Evolutionary conservation across 2,113 vertebrate genomes (phyloP), one percentile per base, ranked within the genome.

Genomic region (Clarias macrocephalus): DNA sequence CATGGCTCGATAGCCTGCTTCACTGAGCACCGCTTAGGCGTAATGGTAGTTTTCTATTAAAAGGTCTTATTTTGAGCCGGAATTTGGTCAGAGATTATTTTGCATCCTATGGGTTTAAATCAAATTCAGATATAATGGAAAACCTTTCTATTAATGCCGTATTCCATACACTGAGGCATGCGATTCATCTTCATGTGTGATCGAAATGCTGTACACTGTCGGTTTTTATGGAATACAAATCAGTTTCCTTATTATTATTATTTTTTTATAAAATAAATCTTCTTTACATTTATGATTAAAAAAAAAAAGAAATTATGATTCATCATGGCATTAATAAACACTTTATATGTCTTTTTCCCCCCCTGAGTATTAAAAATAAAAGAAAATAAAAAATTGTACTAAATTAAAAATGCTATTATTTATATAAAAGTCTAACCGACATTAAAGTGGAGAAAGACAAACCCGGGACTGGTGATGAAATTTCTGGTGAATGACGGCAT

Each of bases 41-140:
- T 42, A 72, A 80, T 70, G 80, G 59, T 16, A 28, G 3, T 86
- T 54, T 57, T 59, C 52, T 57, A 65, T 85, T 7, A 77, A 85
- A 60, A 80, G 54, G 54, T 30, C 5, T 3, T 15, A 9, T 54
- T 57, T 33, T 0, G 30, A 76, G 70, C 56, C 3, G 25, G 28
- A 42, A 59, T 30, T 12, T 6, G 21, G 57, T 19, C 42, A 2
- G 15, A n/a, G 37, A 65, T 48, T 8, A 30, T 21, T 37, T 37
- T 16, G 33, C 3, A 60, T 85, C 33, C 57, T 1, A 33, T 60
- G 21, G 16, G 21, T 63, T 79, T 19, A 8, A 28, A 12, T n/a
- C 33, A 16, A n/a, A 42, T 80, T 63, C 13, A 37, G 19, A 48
- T 23, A 25, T 25, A 18, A 56, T 21, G 21, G 8, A 11, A 76